Evolutionary conservation across 2,113 vertebrate species (phyloP).

Genomic region (Collichthys lucidus): DNA sequence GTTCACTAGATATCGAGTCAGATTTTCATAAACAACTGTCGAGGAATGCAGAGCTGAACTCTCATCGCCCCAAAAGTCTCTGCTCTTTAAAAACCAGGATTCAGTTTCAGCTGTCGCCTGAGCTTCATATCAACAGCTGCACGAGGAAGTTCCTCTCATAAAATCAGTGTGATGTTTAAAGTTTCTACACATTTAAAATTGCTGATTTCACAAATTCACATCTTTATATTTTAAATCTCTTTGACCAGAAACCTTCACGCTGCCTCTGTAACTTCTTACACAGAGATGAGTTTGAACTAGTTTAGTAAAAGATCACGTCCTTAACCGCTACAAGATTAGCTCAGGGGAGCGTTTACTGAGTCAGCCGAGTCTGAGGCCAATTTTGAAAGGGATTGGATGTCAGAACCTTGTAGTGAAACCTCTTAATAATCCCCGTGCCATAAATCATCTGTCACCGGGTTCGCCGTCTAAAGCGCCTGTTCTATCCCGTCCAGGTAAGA

Average conservation of each 20-base stretch:
- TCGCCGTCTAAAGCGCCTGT: not conserved
- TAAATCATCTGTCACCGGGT: not conserved
- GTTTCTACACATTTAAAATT: not conserved
- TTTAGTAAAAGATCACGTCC: not conserved
- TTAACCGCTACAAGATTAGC: not conserved
- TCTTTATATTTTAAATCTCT: not conserved
- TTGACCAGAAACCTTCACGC: not conserved
- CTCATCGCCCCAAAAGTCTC: not conserved
- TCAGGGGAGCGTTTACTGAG: not conserved
- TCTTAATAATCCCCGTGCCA: not conserved
- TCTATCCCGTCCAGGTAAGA: constrained; percentile 84
- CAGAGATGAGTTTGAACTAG: not conserved
- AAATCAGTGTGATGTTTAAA: not conserved
- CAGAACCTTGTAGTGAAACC: not conserved
- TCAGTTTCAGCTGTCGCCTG: not conserved
- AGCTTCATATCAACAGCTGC: not conserved
- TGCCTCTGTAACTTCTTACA: not conserved
- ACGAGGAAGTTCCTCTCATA: too few relatives aligned
- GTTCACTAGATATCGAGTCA: not conserved
- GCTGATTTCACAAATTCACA: not conserved
- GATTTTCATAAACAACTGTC: not conserved
- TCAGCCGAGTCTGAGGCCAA: not conserved
- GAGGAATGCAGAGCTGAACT: not conserved
- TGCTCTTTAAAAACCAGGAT: not conserved
- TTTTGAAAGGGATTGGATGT: not conserved